Evolutionary conservation across 2,888 invertebrate species (phyloP), one percentile per base, ranked within the genome.

Genomic region (Philhelius pedissequus): DNA sequence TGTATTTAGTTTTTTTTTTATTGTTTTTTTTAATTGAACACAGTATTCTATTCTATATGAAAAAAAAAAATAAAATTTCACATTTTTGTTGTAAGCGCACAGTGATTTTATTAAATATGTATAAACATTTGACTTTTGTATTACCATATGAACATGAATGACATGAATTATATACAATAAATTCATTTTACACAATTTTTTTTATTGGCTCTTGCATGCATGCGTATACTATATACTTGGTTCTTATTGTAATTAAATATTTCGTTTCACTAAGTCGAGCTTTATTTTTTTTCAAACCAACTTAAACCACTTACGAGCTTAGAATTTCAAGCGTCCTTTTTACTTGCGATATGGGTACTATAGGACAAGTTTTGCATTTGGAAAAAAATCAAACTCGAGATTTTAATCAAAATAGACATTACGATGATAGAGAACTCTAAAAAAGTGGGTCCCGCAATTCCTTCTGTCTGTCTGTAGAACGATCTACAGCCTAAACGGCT

Each of bases 41-140:
- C 15, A 73, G 15, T 40, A 48, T 74, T 13, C 11, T 22, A 35
- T 25, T n/a, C 43, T 50, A 13, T 38, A 30, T 40, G 27, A 30
- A 60, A 3, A 60, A 60, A 18, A 66, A 71, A 81, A 50, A 3
- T 1, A 52, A 30, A 9, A 52, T 27, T 77, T 15, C 54, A 5
- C 22, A 35, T 60, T 54, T 62, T 60, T 71, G 32, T 52, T 73
- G 52, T 27, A 73, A 78, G 48, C 62, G 62, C 68, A 73, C 68
- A 18, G 38, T 68, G 43, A 62, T 40, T 71, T 52, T 18, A 40
- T 35, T 32, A 64, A 43, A 13, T 43, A 5, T 30, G n/a, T n/a
- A 15, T 13, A 27, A 40, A 32, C n/a, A 22, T 48, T 75, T 35
- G 25, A 15, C 25, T 69, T 54, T 9, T 15, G 48, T 52, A 20